A percentile compares a stretch with the other conserved stretches of the same genome.
phyloP scores from a whole-genome alignment of 2,888 invertebrate species.

The Alcis repandata region DNA sequence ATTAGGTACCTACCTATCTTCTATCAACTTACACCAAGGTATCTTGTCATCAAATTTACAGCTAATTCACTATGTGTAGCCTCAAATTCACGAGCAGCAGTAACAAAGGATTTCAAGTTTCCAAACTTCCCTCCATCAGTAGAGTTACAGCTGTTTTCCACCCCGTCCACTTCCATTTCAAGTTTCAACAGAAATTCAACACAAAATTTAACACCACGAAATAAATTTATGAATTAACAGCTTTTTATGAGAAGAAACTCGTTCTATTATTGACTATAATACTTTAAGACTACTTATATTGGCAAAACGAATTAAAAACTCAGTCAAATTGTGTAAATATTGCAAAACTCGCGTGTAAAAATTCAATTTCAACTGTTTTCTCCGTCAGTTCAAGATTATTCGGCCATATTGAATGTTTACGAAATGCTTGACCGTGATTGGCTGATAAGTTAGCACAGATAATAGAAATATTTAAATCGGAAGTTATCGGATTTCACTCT shows the following conservation, averaged over 20 bases:
- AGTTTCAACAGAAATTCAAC: constrained; percentile 20
- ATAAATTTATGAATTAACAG: neutral
- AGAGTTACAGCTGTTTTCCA: constrained; percentile 65
- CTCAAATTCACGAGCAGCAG: constrained; percentile 82
- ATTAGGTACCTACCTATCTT: too few species aligned
- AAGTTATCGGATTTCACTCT: too few species aligned
- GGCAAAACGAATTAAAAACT: constrained; percentile 28
- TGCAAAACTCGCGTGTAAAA: constrained; percentile 49
- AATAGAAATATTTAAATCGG: neutral
- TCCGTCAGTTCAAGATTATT: constrained; percentile 45
- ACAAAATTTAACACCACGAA: neutral
- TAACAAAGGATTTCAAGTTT: constrained; percentile 85
- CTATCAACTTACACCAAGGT: constrained; percentile 77
- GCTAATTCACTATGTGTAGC: constrained; percentile 83
- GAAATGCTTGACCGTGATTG: constrained; percentile 56
- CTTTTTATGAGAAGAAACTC: neutral
- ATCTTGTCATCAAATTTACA: constrained; percentile 82
- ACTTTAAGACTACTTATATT: neutral
- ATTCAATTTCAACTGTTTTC: constrained; percentile 82
- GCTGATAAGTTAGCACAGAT: neutral
- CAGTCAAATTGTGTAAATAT: constrained; percentile 42
- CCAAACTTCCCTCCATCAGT: constrained; percentile 75
- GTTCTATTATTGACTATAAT: neutral
- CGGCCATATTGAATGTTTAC: constrained; percentile 65
- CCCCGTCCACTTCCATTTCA: constrained; percentile 77